Conservation (phyloP, 2,113 vertebrate species). For the Neodon shergylaensis region DNA sequence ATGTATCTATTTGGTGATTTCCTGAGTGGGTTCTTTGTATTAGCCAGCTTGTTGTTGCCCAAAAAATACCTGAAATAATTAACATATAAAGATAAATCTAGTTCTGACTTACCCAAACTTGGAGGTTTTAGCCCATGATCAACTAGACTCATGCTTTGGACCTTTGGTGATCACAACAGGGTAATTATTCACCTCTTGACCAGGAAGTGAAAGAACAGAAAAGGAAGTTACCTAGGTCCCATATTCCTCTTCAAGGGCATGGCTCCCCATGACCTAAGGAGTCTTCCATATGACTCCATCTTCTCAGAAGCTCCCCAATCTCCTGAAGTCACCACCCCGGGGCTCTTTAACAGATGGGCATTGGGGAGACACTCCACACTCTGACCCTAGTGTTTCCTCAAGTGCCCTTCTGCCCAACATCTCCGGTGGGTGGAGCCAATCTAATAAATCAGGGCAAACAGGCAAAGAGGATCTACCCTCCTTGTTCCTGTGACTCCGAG, state of each 20-base stretch:
- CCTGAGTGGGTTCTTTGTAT: background rate
- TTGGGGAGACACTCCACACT: background rate
- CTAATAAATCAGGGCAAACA: background rate
- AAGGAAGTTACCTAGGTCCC: background rate
- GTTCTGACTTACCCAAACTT: background rate
- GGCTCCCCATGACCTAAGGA: background rate
- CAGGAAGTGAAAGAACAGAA: background rate
- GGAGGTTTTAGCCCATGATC: background rate
- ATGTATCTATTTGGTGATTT: background rate
- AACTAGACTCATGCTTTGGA: background rate
- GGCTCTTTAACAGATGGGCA: background rate
- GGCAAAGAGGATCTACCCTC: background rate
- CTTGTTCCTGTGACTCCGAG: background rate
- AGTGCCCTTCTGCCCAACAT: background rate
- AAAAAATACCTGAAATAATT: background rate
- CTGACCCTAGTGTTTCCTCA: background rate
- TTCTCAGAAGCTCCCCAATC: background rate
- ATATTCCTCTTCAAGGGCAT: background rate
- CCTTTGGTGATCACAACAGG: background rate
- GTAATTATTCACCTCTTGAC: background rate
- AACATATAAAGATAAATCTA: background rate
- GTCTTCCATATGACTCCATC: background rate
- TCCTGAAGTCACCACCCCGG: background rate
- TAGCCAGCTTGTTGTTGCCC: background rate
- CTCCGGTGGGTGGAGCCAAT: background rate